Evolutionary conservation across 2,888 invertebrate species (phyloP).

Genomic region (Stenolophus ochropezus): DNA sequence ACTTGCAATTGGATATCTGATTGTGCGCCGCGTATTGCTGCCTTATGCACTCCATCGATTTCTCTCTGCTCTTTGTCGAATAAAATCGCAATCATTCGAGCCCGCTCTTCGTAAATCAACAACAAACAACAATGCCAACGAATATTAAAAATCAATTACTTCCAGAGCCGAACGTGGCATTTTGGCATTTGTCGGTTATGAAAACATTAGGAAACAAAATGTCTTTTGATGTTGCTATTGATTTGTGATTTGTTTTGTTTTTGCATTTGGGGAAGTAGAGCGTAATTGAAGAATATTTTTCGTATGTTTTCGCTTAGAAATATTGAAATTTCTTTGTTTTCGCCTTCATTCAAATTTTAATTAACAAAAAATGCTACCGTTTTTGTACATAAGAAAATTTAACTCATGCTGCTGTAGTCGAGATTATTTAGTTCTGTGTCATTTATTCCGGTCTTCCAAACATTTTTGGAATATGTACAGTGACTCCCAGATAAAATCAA

Average conservation of each 20-base stretch:
- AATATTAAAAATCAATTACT: constrained; percentile 53
- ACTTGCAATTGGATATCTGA: constrained; percentile 59
- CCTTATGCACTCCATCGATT: constrained; percentile 40
- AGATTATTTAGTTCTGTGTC: not conserved
- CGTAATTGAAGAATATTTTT: constrained; percentile 7
- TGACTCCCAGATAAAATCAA: not conserved
- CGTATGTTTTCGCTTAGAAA: not conserved
- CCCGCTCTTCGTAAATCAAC: not conserved
- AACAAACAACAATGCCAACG: constrained; percentile 31
- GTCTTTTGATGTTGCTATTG: constrained; percentile 25
- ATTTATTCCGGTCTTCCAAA: too few species aligned
- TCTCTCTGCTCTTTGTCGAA: constrained; percentile 31
- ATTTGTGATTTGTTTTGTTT: constrained; percentile 27
- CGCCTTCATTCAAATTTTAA: not conserved
- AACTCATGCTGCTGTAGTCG: not conserved
- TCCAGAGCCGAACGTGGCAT: constrained; percentile 1
- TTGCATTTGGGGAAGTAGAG: not conserved
- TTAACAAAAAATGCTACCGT: not conserved
- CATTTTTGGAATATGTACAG: not conserved
- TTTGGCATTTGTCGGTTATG: constrained; percentile 29
- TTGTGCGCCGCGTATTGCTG: constrained; percentile 28
- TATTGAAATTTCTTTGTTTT: constrained; percentile 2
- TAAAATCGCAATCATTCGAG: constrained; percentile 39
- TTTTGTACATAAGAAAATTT: not conserved
- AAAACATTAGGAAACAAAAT: constrained; percentile 27